Base-by-base conservation (phyloP, 2,888 invertebrate species). In the Atethmia centrago region DNA sequence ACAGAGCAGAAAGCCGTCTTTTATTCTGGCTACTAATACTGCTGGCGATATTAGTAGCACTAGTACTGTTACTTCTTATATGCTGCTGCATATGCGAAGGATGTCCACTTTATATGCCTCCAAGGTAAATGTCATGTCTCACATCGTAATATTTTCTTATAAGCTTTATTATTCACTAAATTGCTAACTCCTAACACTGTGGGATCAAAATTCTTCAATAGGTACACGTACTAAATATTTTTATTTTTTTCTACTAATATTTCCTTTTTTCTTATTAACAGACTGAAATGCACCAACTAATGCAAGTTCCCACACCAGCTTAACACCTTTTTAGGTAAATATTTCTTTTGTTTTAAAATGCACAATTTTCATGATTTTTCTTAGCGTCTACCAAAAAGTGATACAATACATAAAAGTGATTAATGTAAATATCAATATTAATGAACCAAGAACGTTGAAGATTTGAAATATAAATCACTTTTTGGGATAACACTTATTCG, bases 81-180 rank as follows among this genome's bases (percentile, higher is more conserved):
- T 96, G 98, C 77, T 99, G 98, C 93, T 98, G 98, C 90, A 97
- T 98, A 82, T 98, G 98, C 90, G 98, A 98, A 86, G 98, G 98
- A 88, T 98, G 98, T 90, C 98, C 98, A n/a, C 97, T 98, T 68
- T 98, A 98, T 88, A 97, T 97, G 94, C 98, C 98, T 69, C 97
- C 98, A 68, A 97, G 98, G 97, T 97, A 96, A 94, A 86, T 90
- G 82, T 81, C 28, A 51, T 9, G 40, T 65, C 40, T 31, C 12
- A 45, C 1, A 31, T 55, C 16, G 1, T 49, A 55, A 61, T 59
- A 51, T 78, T 61, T 77, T 76, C 14, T 68, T 59, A 58, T 28
- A 12, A 49, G 83, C 76, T 85, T 82, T 42, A 31, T 75, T 73
- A 63, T 78, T 73, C 75, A 81, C 80, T 64, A 16, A 71, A 82